Evolutionary conservation across 2,113 vertebrate genomes (phyloP).

Genomic region (Sterna hirundo): DNA sequence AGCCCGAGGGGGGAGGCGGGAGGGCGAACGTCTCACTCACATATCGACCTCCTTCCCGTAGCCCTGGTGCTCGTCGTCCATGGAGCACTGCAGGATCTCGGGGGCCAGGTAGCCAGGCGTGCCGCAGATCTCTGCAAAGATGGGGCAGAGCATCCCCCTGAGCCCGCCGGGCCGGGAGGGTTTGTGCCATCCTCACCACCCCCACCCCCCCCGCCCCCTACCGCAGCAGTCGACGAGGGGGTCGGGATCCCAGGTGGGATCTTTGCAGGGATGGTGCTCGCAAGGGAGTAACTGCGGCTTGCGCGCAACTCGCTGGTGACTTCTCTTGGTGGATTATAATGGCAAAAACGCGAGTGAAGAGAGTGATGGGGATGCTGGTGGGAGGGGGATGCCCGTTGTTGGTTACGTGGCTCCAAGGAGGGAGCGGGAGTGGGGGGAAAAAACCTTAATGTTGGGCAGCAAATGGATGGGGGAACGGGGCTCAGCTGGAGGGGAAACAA

Average conservation of each 20-base stretch:
- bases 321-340: neutral
- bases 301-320: neutral
- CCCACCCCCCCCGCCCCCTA: too few species aligned
- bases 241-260: neutral
- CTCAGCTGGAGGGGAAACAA: neutral
- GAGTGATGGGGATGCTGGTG: neutral
- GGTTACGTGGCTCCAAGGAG: neutral
- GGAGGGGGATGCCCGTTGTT: rapidly evolving
- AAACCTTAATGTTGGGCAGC: neutral
- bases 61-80: conserved; percentile 87
- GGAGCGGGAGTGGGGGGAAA: neutral
- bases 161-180: neutral
- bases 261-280: neutral
- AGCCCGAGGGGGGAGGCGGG: rapidly evolving
- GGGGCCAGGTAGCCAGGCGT: conserved; percentile 95
- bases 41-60: conserved; percentile 91
- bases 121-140: conserved; percentile 88
- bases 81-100: conserved; percentile 95
- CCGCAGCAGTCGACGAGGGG: neutral
- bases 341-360: neutral
- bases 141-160: neutral
- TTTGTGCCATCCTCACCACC: neutral
- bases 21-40: conserved; percentile 74
- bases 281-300: neutral
- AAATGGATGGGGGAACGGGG: neutral